These are phyloP conservation scores for Drosophila ustulata DNA, from an alignment of 2,888 invertebrate species.

Conservation along the genomic window DNA sequence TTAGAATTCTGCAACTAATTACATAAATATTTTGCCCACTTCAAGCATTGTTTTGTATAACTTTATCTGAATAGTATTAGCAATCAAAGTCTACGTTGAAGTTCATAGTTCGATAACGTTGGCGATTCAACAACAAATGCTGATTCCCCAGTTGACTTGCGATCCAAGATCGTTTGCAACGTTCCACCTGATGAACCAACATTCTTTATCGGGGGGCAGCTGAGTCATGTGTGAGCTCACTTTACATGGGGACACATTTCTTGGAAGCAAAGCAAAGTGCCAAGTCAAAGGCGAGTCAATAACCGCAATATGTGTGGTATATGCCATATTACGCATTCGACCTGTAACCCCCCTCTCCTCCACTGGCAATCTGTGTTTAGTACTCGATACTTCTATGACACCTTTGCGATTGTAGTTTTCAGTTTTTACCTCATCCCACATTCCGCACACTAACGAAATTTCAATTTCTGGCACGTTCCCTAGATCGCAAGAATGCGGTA, in stretches of 20 bases:
- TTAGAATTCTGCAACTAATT: too few species aligned
- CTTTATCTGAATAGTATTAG: neutral
- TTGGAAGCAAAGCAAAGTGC: slow-evolving; percentile 43
- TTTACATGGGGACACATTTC: slow-evolving; percentile 40
- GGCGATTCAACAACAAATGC: neutral
- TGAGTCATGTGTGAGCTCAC: slow-evolving; percentile 55
- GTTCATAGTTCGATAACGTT: slow-evolving; percentile 5
- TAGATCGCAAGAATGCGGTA: slow-evolving; percentile 58
- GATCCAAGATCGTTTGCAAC: neutral
- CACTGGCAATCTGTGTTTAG: slow-evolving; percentile 9
- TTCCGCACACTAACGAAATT: slow-evolving; percentile 39
- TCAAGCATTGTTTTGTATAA: neutral
- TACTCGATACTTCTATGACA: slow-evolving; percentile 36
- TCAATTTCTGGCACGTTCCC: slow-evolving; percentile 66
- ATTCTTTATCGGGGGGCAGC: slow-evolving; percentile 10
- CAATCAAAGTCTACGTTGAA: too few species aligned
- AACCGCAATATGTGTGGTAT: slow-evolving; percentile 46
- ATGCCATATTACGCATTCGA: slow-evolving; percentile 66
- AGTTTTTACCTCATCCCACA: slow-evolving; percentile 39
- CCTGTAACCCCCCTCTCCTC: slow-evolving; percentile 23
- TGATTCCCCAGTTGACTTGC: neutral
- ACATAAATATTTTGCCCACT: too few species aligned
- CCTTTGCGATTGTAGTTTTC: slow-evolving; percentile 33
- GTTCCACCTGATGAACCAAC: slow-evolving; percentile 25
- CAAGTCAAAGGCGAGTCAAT: slow-evolving; percentile 54